Evolutionary conservation across 2,888 invertebrate genomes (phyloP).

Genomic region (Stenchaetothrips biformis): DNA sequence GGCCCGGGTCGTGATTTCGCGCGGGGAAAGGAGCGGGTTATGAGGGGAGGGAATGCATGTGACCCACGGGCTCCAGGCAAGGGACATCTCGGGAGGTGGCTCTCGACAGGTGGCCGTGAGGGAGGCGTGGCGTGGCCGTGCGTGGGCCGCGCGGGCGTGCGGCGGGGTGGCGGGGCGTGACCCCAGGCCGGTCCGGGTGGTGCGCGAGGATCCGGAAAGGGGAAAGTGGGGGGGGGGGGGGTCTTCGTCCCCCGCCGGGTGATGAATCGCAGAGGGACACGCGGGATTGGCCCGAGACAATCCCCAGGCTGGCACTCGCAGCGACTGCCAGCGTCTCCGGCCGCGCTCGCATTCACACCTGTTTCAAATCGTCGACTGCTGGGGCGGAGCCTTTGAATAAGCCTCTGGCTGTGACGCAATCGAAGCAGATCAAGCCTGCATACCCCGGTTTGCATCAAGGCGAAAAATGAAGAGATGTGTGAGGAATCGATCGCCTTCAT

Average conservation of each 20-base stretch:
- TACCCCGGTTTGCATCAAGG: too few species aligned
- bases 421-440: too few species aligned
- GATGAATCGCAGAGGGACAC: constrained; percentile 15
- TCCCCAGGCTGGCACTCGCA: too few species aligned
- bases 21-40: too few species aligned
- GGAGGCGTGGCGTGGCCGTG: neutral
- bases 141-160: neutral
- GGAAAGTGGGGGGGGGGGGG: neutral
- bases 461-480: too few species aligned
- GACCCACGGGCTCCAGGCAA: neutral
- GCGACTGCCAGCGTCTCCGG: too few species aligned
- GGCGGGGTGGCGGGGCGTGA: neutral
- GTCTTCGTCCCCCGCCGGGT: neutral
- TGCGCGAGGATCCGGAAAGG: neutral
- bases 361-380: too few species aligned
- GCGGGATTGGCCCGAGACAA: neutral
- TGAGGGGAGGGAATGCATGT: neutral
- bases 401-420: too few species aligned
- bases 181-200: neutral
- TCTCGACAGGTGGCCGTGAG: neutral
- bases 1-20: too few species aligned
- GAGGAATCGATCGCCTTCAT: too few species aligned
- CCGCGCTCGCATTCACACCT: too few species aligned
- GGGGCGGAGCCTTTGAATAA: too few species aligned
- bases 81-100: neutral